Evolutionary conservation across 2,797 vertebrate genomes (phyloP), one percentile per base, ranked within the genome.

Genomic region (Ceyx erithaca): DNA sequence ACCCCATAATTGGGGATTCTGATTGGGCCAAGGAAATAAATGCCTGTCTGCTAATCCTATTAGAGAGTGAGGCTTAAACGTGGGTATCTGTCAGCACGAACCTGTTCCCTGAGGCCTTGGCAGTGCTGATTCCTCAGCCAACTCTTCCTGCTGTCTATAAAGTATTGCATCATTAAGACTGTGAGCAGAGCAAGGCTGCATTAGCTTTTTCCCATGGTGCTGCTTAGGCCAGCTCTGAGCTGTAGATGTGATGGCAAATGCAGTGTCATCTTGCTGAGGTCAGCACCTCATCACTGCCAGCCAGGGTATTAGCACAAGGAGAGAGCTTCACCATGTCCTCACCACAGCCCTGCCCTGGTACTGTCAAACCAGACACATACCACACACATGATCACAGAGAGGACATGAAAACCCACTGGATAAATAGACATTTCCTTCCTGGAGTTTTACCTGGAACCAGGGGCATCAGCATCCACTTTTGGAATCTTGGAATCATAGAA

Each of bases 221-320:
- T 70, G 21, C 62, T 18, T 19, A 45, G 57, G 9, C 7, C 0
- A 0, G 3, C 48, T 68, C 49, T 0, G 1, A 54, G 35, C 1
- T 0, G 1, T 52, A 52, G 25, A 2, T 20, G 6, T 2, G 26
- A 41, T 8, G 33, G 19, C 52, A 45, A 78, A 45, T 7, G 1
- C 14, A 20, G 57, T 41, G 40, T 9, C 19, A 26, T 33, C n/a
- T 79, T 1, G 0, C 51, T 0, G 0, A 77, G n/a, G 54, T 62
- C 72, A 57, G n/a, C 0, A 0, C 16, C 49, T 25, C n/a, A 15
- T 22, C 4, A 0, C 70, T 64, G 46, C 70, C 46, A 41, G 66
- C 51, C 33, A 25, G 22, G 41, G 9, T 9, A 3, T 48, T 43
- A 13, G 5, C n/a, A 22, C 23, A 19, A 70, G 35, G 26, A 70